Conservation (phyloP, 1,140 invertebrate species). For the Sipha flava region DNA sequence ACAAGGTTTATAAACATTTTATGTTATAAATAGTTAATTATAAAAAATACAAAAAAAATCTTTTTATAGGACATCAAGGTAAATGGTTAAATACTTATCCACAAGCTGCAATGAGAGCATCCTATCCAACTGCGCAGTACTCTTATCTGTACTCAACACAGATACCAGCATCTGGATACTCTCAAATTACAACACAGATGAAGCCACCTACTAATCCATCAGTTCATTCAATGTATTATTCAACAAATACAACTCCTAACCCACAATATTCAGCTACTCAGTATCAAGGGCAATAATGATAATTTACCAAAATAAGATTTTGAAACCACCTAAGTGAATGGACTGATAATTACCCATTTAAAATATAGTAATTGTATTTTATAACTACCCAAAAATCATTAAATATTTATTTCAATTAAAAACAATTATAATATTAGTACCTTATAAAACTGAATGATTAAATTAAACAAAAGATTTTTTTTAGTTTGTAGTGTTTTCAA, state of each 20-base stretch:
- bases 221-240: slow-evolving; percentile 23
- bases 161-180: slow-evolving; percentile 5
- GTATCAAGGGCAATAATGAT: slow-evolving; percentile 10
- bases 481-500: background rate
- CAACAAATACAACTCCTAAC: slow-evolving; percentile 2
- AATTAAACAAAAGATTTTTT: background rate
- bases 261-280: slow-evolving; percentile 7
- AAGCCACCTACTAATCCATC: slow-evolving; percentile 12
- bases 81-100: slow-evolving; percentile 2
- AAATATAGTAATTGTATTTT: background rate
- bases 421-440: background rate
- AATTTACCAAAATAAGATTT: background rate
- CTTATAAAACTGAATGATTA: background rate
- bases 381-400: background rate
- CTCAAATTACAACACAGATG: slow-evolving; percentile 7
- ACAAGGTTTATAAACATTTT: background rate
- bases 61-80: background rate
- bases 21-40: background rate
- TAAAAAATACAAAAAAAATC: background rate
- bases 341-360: slow-evolving; percentile 20
- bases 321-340: background rate
- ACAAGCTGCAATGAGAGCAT: background rate
- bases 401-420: background rate
- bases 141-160: background rate
- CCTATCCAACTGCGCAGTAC: slow-evolving; percentile 7